A percentile compares a stretch with the other conserved stretches of the same genome.
These are phyloP conservation scores for Nannospalax galili DNA, from an alignment of 2,113 vertebrate species.

Conservation along the genomic window DNA sequence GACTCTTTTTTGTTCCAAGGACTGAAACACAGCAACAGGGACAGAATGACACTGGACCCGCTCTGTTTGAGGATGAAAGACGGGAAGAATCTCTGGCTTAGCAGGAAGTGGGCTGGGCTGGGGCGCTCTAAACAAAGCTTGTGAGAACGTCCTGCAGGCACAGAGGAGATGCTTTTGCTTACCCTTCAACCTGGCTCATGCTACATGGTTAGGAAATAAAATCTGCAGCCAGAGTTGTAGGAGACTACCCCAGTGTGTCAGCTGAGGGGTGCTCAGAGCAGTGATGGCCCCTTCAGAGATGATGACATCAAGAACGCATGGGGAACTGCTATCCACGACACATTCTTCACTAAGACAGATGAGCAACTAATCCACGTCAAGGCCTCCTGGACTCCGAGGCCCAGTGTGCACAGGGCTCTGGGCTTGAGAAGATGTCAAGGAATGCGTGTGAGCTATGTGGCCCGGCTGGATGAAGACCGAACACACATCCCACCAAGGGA, in stretches of 20 bases:
- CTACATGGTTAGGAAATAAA: background rate
- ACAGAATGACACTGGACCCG: background rate
- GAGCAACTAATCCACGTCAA: background rate
- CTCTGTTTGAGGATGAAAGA: background rate
- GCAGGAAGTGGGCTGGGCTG: background rate
- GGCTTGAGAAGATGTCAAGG: background rate
- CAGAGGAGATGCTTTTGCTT: background rate
- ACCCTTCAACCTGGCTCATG: background rate
- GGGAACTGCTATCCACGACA: background rate
- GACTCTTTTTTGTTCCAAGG: background rate
- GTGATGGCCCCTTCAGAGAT: conserved; percentile 30
- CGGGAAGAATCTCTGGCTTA: background rate
- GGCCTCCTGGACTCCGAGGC: conserved; percentile 62
- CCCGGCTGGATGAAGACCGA: conserved; percentile 54
- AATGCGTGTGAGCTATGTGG: background rate
- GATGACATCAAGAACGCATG: conserved; percentile 56
- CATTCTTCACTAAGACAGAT: background rate
- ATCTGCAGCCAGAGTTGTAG: background rate
- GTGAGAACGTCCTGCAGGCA: background rate
- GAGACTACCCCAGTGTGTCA: background rate
- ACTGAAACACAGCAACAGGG: background rate
- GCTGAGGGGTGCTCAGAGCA: conserved; percentile 22
- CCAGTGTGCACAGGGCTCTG: background rate
- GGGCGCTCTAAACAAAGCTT: background rate
- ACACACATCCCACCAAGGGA: conserved; percentile 47